Conservation (phyloP, 2,888 invertebrate species). For the Caenorhabditis parvicauda region DNA sequence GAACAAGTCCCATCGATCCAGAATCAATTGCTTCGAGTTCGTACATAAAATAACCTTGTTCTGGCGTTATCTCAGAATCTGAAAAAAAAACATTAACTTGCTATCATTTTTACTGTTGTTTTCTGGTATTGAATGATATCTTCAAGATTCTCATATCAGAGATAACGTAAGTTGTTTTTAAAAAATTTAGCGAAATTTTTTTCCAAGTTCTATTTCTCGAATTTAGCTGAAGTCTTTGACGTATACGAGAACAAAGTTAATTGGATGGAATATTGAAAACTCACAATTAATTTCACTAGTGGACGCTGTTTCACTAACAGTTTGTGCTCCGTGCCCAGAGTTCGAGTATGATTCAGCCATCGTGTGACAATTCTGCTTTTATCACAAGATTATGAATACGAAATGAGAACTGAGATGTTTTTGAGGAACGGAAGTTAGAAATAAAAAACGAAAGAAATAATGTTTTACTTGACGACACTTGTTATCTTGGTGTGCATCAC, state of each 20-base stretch:
- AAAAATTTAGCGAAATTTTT: neutral
- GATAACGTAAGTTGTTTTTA: neutral
- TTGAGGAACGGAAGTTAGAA: neutral
- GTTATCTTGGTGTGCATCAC: too few species aligned
- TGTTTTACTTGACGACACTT: too few species aligned
- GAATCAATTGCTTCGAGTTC: constrained; percentile 65
- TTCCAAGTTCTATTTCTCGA: neutral
- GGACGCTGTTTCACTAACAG: constrained; percentile 51
- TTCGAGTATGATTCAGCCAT: constrained; percentile 28
- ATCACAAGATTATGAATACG: too few species aligned
- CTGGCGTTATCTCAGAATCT: constrained; percentile 59
- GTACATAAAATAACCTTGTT: constrained; percentile 64
- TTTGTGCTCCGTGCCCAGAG: constrained; percentile 19
- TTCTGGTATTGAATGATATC: neutral
- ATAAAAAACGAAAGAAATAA: too few species aligned
- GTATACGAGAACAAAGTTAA: neutral
- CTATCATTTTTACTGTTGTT: too few species aligned
- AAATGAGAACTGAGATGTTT: neutral
- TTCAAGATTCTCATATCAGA: neutral
- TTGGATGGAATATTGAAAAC: neutral
- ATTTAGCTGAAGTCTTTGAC: neutral
- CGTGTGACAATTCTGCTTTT: too few species aligned
- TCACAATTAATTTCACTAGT: constrained; percentile 17
- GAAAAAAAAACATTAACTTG: constrained; percentile 5
- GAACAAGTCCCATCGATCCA: constrained; percentile 64